These are phyloP conservation scores for Myotis findleyi DNA, from an alignment of 2,797 vertebrate species.

Conservation along the genomic window DNA sequence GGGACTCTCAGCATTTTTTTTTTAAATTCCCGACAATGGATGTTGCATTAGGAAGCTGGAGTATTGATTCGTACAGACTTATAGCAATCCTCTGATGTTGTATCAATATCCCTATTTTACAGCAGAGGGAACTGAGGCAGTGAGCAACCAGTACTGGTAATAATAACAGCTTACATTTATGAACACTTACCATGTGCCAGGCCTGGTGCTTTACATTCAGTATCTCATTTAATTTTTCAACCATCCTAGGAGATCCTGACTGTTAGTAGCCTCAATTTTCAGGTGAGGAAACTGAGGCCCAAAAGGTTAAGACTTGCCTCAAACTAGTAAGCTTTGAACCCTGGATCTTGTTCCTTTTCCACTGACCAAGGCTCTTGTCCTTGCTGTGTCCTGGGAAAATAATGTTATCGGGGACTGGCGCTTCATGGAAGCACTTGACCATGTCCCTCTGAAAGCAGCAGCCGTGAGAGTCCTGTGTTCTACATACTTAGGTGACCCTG, in stretches of 20 bases:
- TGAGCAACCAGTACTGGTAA: not conserved
- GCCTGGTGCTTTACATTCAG: not conserved
- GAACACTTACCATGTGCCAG: not conserved
- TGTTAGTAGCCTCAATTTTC: not conserved
- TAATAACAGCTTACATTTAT: not conserved
- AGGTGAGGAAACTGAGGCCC: not conserved
- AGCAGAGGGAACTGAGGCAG: not conserved
- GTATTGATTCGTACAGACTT: not conserved
- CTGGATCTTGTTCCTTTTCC: not conserved
- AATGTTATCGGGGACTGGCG: not conserved
- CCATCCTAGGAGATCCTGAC: not conserved
- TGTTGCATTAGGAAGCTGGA: not conserved
- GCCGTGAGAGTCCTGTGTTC: not conserved
- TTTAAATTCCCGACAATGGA: not conserved
- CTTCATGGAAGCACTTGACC: slow-evolving; percentile 5
- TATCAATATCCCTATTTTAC: slow-evolving; percentile 1
- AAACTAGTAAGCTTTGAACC: not conserved
- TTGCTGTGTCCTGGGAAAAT: slow-evolving; percentile 5
- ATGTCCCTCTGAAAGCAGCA: not conserved
- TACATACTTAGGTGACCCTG: not conserved
- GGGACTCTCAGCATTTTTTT: not conserved
- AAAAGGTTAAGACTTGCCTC: not conserved
- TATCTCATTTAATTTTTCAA: not conserved
- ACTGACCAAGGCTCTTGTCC: not conserved
- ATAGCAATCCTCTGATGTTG: not conserved